These are phyloP conservation scores for Sceloporus tristichus DNA, from an alignment of 2,113 vertebrate species.

Conservation along the genomic window DNA sequence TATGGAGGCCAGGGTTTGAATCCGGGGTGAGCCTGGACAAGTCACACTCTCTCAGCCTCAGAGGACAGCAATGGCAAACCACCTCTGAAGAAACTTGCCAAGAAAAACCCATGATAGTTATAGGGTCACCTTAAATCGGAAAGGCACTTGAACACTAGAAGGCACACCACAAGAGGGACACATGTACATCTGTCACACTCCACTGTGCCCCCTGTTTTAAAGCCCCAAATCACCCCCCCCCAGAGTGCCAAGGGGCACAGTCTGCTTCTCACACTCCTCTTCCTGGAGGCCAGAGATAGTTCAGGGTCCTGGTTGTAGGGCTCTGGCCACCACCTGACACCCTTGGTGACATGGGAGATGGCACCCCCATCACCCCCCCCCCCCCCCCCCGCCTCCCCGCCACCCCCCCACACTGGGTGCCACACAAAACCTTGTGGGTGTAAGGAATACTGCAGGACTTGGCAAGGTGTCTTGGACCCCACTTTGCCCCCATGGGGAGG, in stretches of 20 bases:
- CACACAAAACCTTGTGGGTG: not conserved
- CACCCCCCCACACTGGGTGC: no score
- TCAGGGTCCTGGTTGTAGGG: not conserved
- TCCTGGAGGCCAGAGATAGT: not conserved
- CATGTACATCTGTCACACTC: not conserved
- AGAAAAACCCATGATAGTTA: no score
- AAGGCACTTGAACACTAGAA: not conserved
- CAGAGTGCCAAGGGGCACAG: not conserved
- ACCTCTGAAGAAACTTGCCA: no score
- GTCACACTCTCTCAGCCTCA: no score
- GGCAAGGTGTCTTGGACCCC: no score
- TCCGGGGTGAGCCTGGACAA: no score
- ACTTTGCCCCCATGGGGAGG: not conserved
- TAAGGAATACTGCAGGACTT: fast-evolving
- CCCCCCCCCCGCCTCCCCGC: no score
- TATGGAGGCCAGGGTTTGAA: no score
- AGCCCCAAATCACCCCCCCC: not conserved
- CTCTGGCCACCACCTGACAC: not conserved
- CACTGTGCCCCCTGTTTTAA: not conserved
- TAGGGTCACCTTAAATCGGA: no score
- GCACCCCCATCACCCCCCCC: no score
- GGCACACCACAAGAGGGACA: not conserved
- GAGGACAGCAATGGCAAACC: no score
- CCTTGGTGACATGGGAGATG: not conserved
- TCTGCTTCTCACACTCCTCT: not conserved